Percentiles rank a stretch among this genome's conserved stretches.
These are phyloP conservation scores for Peucedramus taeniatus DNA, from an alignment of 2,113 vertebrate genomes.

Conservation along the genomic window DNA sequence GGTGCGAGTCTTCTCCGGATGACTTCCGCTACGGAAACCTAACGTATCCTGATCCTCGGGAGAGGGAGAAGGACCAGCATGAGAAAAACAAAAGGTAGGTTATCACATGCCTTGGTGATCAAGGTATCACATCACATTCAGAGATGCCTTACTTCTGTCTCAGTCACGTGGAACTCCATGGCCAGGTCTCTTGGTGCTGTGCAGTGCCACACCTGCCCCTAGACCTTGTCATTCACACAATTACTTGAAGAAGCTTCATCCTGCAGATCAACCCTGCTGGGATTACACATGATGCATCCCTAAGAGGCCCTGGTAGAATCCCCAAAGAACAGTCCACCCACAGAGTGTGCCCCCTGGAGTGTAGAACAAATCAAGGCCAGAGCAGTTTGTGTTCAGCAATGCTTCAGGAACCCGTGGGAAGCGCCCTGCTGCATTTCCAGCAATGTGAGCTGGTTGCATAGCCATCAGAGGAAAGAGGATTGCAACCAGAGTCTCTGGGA, in stretches of 20 bases:
- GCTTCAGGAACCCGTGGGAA: neutral
- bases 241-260: neutral
- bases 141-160: neutral
- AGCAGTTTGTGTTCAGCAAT: neutral
- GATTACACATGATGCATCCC: neutral
- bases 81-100: slow-evolving; percentile 93
- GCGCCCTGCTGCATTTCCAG: neutral
- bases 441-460: neutral
- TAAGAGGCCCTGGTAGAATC: neutral
- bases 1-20: slow-evolving; percentile 91
- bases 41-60: slow-evolving; percentile 81
- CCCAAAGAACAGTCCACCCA: no score
- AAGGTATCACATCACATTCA: no score
- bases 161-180: neutral
- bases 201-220: neutral
- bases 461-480: neutral
- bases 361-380: neutral
- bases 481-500: neutral
- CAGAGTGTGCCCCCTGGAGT: neutral
- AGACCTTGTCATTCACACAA: neutral
- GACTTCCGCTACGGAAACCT: slow-evolving; percentile 86
- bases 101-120: fast-evolving
- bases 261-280: neutral
- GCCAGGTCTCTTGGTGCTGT: neutral
- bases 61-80: slow-evolving; percentile 92